Conservation (phyloP, 92 coral and sea anemone genomes). For the Bergia sp. region DNA sequence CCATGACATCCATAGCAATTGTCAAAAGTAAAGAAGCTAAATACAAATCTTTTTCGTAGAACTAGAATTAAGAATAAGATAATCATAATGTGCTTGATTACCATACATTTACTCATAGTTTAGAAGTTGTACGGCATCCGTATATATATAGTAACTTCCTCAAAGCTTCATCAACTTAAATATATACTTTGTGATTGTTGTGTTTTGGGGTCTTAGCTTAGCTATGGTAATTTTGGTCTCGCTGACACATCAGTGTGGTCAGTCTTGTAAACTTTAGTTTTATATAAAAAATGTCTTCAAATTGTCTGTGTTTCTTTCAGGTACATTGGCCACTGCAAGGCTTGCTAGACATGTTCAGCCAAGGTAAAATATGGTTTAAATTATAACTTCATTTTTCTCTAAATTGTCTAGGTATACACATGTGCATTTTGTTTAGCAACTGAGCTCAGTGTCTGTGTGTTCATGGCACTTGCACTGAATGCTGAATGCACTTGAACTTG, state of each 20-base stretch:
- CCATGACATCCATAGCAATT: neutral
- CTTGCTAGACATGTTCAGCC: constrained; percentile 26
- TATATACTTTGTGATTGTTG: neutral
- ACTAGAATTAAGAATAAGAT: too few species aligned
- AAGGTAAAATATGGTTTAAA: constrained; percentile 15
- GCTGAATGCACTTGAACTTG: too few species aligned
- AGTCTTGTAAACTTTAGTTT: neutral
- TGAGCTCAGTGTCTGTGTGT: neutral
- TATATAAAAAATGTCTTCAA: too few species aligned
- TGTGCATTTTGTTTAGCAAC: neutral
- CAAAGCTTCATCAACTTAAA: neutral
- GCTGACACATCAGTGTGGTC: neutral
- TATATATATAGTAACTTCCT: too few species aligned
- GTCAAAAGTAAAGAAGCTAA: too few species aligned
- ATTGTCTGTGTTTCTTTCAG: neutral
- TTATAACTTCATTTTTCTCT: neutral
- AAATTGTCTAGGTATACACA: neutral
- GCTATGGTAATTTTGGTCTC: neutral
- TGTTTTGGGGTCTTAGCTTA: neutral
- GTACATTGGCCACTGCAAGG: constrained; percentile 37
- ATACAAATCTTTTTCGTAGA: neutral
- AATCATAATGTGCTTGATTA: too few species aligned
- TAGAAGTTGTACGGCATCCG: too few species aligned
- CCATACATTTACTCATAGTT: too few species aligned
- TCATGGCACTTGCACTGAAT: too few species aligned